Evolutionary conservation across 2,113 vertebrate species (phyloP).

Genomic region (Martes martes): DNA sequence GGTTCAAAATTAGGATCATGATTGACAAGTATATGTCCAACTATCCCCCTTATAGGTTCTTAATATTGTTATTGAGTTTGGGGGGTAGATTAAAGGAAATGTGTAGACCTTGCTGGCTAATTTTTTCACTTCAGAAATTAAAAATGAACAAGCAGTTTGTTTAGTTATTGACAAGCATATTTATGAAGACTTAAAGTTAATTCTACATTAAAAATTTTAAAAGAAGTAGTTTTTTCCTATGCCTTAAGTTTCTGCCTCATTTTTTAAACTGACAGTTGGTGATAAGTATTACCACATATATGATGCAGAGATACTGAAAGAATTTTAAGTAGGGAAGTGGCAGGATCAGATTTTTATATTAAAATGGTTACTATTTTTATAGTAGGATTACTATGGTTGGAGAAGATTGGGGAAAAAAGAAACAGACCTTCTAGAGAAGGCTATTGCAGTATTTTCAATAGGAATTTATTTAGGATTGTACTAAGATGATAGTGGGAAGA

Average conservation of each 20-base stretch:
- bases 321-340: neutral
- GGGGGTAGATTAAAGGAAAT: neutral
- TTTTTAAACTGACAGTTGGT: neutral
- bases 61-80: neutral
- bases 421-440: neutral
- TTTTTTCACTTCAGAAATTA: neutral
- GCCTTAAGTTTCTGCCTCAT: neutral
- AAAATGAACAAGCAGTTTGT: neutral
- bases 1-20: neutral
- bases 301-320: neutral
- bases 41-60: neutral
- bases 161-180: neutral
- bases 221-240: neutral
- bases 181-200: slow-evolving; percentile 8
- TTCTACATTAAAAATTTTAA: neutral
- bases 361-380: neutral
- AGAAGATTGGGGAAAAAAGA: neutral
- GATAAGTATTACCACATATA: neutral
- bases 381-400: neutral
- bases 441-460: neutral
- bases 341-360: neutral
- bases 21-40: neutral
- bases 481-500: neutral
- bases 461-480: neutral
- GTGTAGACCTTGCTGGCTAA: neutral